Evolutionary conservation across 2,797 vertebrate species (phyloP).

Genomic region (Acomys russatus): DNA sequence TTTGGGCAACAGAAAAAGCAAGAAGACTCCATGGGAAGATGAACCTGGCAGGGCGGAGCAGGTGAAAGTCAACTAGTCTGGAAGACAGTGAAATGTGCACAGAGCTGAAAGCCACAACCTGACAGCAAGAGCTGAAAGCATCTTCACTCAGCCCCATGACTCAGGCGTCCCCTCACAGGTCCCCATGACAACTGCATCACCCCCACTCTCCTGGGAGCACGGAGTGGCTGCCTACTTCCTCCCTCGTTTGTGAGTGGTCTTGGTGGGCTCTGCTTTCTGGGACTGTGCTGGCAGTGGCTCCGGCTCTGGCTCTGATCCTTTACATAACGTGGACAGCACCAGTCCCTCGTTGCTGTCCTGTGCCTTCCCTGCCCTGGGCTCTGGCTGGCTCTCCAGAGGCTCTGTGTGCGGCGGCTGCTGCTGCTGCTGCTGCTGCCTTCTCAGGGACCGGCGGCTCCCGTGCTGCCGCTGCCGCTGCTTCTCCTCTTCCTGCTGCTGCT

Average conservation of each 20-base stretch:
- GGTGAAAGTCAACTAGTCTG: conserved; percentile 45
- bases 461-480: conserved; percentile 87
- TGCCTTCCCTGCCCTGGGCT: conserved; percentile 79
- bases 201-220: conserved; percentile 53
- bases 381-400: conserved; percentile 78
- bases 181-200: conserved; percentile 70
- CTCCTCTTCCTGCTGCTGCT: conserved; percentile 88
- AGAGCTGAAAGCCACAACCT: conserved; percentile 71
- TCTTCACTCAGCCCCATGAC: conserved; percentile 69
- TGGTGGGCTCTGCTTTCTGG: conserved; percentile 82
- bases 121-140: conserved; percentile 60
- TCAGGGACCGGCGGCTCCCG: conserved; percentile 74
- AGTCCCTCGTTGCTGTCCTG: conserved; percentile 80
- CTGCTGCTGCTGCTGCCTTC: conserved; percentile 81
- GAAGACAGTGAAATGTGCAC: conserved; percentile 76
- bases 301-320: conserved; percentile 81
- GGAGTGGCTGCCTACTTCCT: conserved; percentile 83
- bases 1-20: conserved; percentile 78
- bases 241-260: conserved; percentile 82
- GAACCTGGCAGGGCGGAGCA: conserved; percentile 37
- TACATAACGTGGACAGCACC: conserved; percentile 76
- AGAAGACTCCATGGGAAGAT: conserved; percentile 55
- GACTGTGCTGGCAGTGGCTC: conserved; percentile 74
- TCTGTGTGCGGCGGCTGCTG: conserved; percentile 38
- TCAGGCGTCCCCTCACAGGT: conserved; percentile 68